phyloP scores from a whole-genome alignment of 2,113 vertebrate genomes.

The Dicentrarchus labrax region DNA sequence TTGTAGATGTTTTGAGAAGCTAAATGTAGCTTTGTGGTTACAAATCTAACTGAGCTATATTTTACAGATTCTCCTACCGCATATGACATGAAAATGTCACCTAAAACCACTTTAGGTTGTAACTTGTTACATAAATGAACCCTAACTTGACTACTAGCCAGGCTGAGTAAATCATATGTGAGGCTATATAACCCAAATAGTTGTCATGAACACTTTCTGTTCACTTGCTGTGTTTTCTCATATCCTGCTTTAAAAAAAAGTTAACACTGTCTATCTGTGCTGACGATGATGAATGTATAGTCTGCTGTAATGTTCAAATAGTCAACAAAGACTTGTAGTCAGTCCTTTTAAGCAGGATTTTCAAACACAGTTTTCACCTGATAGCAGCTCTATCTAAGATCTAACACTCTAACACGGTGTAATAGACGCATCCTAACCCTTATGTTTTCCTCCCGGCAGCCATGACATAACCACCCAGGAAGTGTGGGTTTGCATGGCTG shows the following conservation, averaged over 20 bases:
- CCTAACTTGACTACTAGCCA: neutral
- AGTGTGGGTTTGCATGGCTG: conserved; percentile 71
- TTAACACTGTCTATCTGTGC: neutral
- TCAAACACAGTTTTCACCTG: conserved; percentile 2
- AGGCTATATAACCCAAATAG: neutral
- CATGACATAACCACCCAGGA: conserved; percentile 73
- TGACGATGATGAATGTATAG: neutral
- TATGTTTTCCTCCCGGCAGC: conserved; percentile 41
- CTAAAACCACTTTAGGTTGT: conserved; percentile 6
- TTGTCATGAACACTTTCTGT: neutral
- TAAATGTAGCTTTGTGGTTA: conserved; percentile 25
- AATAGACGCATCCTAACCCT: conserved; percentile 39
- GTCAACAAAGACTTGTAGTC: neutral
- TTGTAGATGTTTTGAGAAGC: conserved; percentile 29
- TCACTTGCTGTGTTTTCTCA: neutral
- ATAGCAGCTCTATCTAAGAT: neutral
- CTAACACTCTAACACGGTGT: conserved; percentile 2
- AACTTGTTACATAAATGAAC: conserved; percentile 6
- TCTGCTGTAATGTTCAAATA: neutral
- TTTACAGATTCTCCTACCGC: conserved; percentile 5
- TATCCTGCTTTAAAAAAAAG: neutral
- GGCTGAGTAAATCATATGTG: conserved; percentile 16
- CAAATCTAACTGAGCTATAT: conserved; percentile 20
- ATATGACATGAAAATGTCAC: conserved; percentile 17
- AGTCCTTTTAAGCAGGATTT: conserved; percentile 10